Conservation (phyloP, 2,888 invertebrate genomes). For the Merodon equestris region DNA sequence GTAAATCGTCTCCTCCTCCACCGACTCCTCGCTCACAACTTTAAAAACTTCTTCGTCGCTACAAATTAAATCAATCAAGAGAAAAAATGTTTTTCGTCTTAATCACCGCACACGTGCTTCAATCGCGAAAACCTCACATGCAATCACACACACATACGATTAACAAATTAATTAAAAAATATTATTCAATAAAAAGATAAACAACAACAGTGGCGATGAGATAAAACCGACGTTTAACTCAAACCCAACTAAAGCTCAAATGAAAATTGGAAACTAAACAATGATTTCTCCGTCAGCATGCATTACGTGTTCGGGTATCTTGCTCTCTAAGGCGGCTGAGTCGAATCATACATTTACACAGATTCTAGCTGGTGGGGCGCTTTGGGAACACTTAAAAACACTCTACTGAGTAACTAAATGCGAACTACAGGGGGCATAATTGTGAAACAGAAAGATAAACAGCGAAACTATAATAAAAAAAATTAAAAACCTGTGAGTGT, state of each 20-base stretch:
- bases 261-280: conserved; percentile 56
- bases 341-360: no score
- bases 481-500: neutral
- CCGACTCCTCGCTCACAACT: conserved; percentile 30
- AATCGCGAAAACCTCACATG: no score
- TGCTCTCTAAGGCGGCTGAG: neutral
- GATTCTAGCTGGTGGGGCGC: conserved; percentile 7
- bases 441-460: conserved; percentile 29
- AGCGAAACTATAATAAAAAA: conserved; percentile 28
- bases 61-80: conserved; percentile 37
- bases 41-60: conserved; percentile 36
- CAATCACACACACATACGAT: conserved; percentile 9
- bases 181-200: neutral
- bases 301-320: conserved; percentile 35
- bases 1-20: neutral
- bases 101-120: neutral
- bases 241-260: conserved; percentile 39
- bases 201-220: neutral
- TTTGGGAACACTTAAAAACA: conserved; percentile 1
- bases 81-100: conserved; percentile 26
- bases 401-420: conserved; percentile 19
- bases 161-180: no score
- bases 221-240: no score
- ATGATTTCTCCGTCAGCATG: conserved; percentile 51
- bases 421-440: neutral